Conservation (phyloP, 2,113 vertebrate species). For the Gnathonemus echidnorhynchus region DNA sequence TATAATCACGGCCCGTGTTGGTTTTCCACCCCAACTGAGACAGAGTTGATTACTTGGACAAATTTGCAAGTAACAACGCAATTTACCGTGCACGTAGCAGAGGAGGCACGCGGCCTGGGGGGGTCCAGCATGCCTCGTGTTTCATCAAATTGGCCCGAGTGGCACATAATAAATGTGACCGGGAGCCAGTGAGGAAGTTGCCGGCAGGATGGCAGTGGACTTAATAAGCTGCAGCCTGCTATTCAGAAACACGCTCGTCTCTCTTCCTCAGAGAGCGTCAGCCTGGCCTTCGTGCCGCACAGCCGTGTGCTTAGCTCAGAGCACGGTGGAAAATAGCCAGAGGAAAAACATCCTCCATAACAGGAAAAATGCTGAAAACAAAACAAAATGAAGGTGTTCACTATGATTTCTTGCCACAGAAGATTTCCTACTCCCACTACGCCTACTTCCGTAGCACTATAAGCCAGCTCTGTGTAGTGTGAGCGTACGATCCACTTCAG, state of each 20-base stretch:
- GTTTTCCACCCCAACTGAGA: constrained; percentile 53
- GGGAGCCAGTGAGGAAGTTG: neutral
- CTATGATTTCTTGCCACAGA: constrained; percentile 32
- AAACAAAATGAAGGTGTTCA: constrained; percentile 33
- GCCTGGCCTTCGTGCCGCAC: neutral
- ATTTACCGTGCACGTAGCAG: constrained; percentile 46
- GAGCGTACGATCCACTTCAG: neutral
- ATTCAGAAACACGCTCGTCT: neutral
- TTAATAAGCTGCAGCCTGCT: neutral
- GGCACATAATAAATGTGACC: neutral
- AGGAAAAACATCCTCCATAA: neutral
- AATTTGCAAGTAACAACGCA: constrained; percentile 64
- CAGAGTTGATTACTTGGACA: constrained; percentile 59
- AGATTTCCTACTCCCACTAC: constrained; percentile 27
- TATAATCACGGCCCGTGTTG: constrained; percentile 60
- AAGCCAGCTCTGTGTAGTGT: neutral
- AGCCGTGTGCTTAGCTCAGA: too few species aligned
- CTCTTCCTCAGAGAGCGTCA: neutral
- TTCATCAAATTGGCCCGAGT: neutral
- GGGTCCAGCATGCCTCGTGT: neutral
- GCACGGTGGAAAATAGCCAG: neutral
- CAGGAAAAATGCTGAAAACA: neutral
- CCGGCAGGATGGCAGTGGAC: neutral
- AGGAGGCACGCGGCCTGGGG: constrained; percentile 22
- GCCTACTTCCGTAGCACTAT: neutral